These are phyloP conservation scores for Pachypanchax playfairii DNA, from an alignment of 2,113 vertebrate genomes.

Conservation along the genomic window DNA sequence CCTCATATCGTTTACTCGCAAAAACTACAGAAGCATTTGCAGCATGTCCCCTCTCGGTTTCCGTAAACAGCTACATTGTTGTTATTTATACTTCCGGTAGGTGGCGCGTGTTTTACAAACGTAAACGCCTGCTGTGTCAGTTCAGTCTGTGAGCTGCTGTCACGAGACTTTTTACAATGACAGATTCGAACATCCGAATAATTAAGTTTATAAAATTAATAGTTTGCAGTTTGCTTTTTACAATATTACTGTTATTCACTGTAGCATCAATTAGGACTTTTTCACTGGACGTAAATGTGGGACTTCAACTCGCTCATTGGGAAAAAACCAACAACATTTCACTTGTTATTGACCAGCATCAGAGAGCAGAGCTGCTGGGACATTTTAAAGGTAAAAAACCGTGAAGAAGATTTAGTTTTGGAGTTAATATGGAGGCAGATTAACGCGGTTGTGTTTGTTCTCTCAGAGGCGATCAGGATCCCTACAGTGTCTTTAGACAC, in stretches of 20 bases:
- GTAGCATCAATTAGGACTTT: constrained; percentile 66
- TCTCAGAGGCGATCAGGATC: constrained; percentile 87
- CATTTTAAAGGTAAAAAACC: constrained; percentile 70
- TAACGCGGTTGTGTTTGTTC: neutral
- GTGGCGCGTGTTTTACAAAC: neutral
- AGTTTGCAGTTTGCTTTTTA: constrained; percentile 18
- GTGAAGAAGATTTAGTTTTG: neutral
- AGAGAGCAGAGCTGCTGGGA: constrained; percentile 57
- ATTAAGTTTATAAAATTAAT: constrained; percentile 56
- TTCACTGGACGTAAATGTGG: constrained; percentile 69
- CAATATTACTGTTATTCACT: constrained; percentile 42
- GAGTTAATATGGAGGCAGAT: too few species aligned
- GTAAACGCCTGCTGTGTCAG: neutral
- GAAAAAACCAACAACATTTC: constrained; percentile 57
- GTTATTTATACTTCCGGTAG: neutral
- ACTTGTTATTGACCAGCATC: constrained; percentile 44
- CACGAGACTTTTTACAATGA: constrained; percentile 39
- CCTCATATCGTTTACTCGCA: too few species aligned
- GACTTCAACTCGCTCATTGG: constrained; percentile 72
- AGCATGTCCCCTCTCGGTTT: too few species aligned
- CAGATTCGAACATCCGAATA: constrained; percentile 28
- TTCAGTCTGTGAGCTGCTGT: neutral
- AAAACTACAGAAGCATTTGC: too few species aligned
- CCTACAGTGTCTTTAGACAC: constrained; percentile 85
- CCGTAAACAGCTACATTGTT: too few species aligned